Conservation (phyloP, 2,888 invertebrate genomes). For the Xestobium rufovillosum region DNA sequence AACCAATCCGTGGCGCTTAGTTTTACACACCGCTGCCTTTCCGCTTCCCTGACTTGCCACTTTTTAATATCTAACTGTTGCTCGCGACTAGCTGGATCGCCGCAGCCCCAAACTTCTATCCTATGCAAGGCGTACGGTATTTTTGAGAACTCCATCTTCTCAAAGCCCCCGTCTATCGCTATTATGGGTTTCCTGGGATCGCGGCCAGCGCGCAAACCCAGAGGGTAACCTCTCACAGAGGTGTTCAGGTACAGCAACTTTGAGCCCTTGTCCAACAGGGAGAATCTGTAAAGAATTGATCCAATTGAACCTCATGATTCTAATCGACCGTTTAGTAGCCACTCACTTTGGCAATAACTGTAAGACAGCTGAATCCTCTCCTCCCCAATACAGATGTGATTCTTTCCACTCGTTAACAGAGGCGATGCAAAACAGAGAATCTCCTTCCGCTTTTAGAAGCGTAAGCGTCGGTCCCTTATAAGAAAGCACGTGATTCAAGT, state of each 20-base stretch:
- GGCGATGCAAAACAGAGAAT: slow-evolving; percentile 68
- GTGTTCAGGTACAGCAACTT: slow-evolving; percentile 82
- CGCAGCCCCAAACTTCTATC: slow-evolving; percentile 81
- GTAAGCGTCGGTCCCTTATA: slow-evolving; percentile 65
- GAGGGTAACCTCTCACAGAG: slow-evolving; percentile 74
- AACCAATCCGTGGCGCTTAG: slow-evolving; percentile 87
- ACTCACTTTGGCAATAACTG: slow-evolving; percentile 67
- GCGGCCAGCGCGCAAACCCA: slow-evolving; percentile 72
- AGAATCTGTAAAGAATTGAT: slow-evolving; percentile 41
- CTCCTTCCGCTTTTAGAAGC: slow-evolving; percentile 49
- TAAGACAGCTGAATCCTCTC: slow-evolving; percentile 67
- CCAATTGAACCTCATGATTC: too few relatives aligned
- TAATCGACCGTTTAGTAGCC: too few relatives aligned
- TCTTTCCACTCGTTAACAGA: slow-evolving; percentile 79
- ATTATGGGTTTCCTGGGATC: slow-evolving; percentile 73
- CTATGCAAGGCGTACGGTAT: slow-evolving; percentile 56
- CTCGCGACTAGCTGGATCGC: slow-evolving; percentile 68
- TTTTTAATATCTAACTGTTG: slow-evolving; percentile 83
- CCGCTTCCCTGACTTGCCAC: slow-evolving; percentile 73
- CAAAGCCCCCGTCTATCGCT: slow-evolving; percentile 66
- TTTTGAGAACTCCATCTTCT: slow-evolving; percentile 58
- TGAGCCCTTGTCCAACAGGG: slow-evolving; percentile 54
- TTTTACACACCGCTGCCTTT: slow-evolving; percentile 78
- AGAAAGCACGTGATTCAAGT: slow-evolving; percentile 77
- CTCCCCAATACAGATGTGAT: slow-evolving; percentile 77